Conservation (phyloP, 30 jellyfish, hydroid and myxozoan genomes). For the Aurelia aurita region DNA sequence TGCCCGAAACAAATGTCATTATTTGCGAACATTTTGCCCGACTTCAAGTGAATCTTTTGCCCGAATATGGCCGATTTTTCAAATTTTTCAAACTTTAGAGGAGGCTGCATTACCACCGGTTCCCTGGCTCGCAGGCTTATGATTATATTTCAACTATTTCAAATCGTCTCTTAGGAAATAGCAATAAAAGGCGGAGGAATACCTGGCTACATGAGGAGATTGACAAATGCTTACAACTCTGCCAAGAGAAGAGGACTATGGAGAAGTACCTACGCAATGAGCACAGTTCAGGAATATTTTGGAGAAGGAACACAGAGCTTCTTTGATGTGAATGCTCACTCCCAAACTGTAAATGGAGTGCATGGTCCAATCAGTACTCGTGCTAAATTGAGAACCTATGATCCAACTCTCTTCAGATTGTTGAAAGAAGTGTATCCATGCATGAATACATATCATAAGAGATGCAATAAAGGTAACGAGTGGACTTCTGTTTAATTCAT, state of each 20-base stretch:
- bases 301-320: constrained; percentile 86
- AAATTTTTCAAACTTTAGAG: too few species aligned
- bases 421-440: constrained; percentile 78
- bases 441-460: constrained; percentile 61
- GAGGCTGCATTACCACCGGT: too few species aligned
- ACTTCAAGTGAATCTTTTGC: too few species aligned
- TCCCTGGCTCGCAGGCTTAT: too few species aligned
- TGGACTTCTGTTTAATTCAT: too few species aligned
- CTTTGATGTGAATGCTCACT: constrained; percentile 75
- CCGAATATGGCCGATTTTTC: too few species aligned
- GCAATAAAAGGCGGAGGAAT: constrained; percentile 81
- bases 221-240: constrained; percentile 61
- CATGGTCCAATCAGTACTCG: constrained; percentile 81
- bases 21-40: too few species aligned
- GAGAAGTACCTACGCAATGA: constrained; percentile 82
- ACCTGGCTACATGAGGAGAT: constrained; percentile 68
- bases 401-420: constrained; percentile 66
- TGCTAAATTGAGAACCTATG: constrained; percentile 64
- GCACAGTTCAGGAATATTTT: constrained; percentile 74
- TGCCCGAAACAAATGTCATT: too few species aligned
- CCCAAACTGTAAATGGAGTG: constrained; percentile 70
- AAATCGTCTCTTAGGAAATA: constrained; percentile 47
- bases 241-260: constrained; percentile 76
- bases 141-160: too few species aligned
- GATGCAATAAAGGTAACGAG: constrained; percentile 68